Conservation (phyloP, 1,140 invertebrate species). For the Cherax destructor region DNA sequence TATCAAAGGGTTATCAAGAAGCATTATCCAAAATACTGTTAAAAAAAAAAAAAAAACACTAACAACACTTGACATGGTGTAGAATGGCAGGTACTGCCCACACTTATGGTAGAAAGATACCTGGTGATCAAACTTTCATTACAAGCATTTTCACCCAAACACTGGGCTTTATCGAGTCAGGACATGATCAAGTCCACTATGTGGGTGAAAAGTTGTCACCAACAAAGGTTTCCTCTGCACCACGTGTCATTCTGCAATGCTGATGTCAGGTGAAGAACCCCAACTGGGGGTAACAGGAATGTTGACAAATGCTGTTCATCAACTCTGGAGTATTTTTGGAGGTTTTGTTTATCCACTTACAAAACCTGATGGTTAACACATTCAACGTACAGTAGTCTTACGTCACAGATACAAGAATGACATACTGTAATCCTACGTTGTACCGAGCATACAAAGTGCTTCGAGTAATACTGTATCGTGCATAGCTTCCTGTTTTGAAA, state of each 20-base stretch:
- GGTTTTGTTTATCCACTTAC: not conserved
- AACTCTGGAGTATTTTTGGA: not conserved
- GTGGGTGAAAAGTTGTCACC: too few species aligned
- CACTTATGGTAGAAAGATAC: too few species aligned
- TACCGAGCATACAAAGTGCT: not conserved
- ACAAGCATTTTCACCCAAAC: too few species aligned
- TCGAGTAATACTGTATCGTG: not conserved
- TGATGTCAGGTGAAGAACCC: not conserved
- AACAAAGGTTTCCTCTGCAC: too few species aligned
- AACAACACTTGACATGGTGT: too few species aligned
- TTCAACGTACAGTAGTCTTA: not conserved
- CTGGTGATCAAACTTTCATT: too few species aligned
- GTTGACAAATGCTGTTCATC: not conserved
- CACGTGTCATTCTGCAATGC: not conserved
- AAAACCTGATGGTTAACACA: not conserved
- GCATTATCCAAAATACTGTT: constrained; percentile 6
- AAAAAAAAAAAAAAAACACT: not conserved
- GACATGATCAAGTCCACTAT: too few species aligned
- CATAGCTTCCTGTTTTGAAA: not conserved
- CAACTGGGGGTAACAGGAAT: not conserved
- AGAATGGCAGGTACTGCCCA: too few species aligned
- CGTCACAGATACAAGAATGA: not conserved
- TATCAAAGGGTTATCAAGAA: constrained; percentile 8
- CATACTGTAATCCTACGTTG: not conserved
- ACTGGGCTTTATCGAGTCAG: too few species aligned